Evolutionary conservation across 1,140 invertebrate genomes (phyloP), one percentile per base, ranked within the genome.

Genomic region (Meloidogyne hapla): DNA sequence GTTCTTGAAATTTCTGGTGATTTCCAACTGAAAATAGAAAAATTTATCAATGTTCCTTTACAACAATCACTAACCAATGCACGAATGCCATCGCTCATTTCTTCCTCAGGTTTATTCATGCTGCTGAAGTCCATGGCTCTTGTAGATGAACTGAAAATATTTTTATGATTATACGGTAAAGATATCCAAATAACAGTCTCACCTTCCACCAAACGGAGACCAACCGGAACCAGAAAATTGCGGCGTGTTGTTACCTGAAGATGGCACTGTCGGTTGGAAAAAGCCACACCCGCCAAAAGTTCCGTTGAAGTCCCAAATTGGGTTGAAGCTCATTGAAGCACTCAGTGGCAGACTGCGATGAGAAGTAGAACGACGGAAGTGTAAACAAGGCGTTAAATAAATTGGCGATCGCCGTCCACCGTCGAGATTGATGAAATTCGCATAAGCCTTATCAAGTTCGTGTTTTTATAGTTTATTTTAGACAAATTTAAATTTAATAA

Each of bases 1-100:
- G n/a, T 56, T 56, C 48, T 56, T 56, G 48, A 56, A 56, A 21
- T 56, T 56, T 56, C 48, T 56, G n/a, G 48, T 56, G n/a, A 56
- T 56, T 56, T 56, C 48, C 12, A 56, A 56, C 48, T 56, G 8
- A 56, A 56, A 56, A 0, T 56, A 56, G n/a, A n/a, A n/a, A 18
- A 48, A 18, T 48, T 18, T 48, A 48, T 18, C 3, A n/a, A 56
- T 0, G 4, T 6, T 2, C 1, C 12, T 15, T 56, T 56, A n/a
- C n/a, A 48, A 1, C 0, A 4, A 21, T 0, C 0, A 56, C 40
- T 42, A 42, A 56, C 48, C 48, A 56, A 56, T 15, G 48, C 48
- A 56, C 48, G 48, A 56, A 56, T 56, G 18, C 48, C 48, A 4
- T 56, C 48, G 6, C 48, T 56, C 48, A 56, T 56, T 56, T 56